Percentiles rank a stretch among this genome's conserved stretches.
Evolutionary conservation across 37 sponge, comb jelly and placozoan genomes (phyloP).

Genomic region (Cliona cf. orientalis): DNA sequence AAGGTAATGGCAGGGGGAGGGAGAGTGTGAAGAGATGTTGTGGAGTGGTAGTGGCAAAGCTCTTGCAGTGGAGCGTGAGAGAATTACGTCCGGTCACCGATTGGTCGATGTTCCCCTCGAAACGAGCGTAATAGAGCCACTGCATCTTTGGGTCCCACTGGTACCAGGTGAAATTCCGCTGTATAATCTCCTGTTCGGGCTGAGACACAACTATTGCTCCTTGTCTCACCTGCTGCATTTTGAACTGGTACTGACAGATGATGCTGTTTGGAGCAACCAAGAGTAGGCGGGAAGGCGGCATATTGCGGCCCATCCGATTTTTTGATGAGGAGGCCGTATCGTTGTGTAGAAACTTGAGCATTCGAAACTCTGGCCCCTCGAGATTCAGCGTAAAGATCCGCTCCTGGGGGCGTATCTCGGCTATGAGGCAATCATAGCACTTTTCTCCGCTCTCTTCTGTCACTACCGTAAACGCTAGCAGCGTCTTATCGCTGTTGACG

Average conservation of each 20-base stretch:
- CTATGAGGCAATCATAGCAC: conserved; percentile 41
- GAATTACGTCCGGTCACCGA: conserved; percentile 8
- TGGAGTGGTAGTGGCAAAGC: conserved; percentile 15
- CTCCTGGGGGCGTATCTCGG: conserved; percentile 55
- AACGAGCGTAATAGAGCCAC: conserved; percentile 68
- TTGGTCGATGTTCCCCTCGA: conserved; percentile 18
- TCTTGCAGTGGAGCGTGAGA: conserved; percentile 31
- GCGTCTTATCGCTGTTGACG: conserved; percentile 27
- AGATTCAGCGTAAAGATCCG: conserved; percentile 52
- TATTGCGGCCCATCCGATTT: background rate
- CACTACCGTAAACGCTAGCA: conserved; percentile 52
- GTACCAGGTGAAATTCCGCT: conserved; percentile 59
- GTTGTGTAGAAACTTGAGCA: conserved; percentile 43
- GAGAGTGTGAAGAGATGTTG: conserved; percentile 43
- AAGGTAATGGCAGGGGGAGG: conserved; percentile 37
- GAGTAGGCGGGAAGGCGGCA: conserved; percentile 35
- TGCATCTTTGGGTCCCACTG: conserved; percentile 73
- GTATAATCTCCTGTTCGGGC: conserved; percentile 30
- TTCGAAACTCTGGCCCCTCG: conserved; percentile 33
- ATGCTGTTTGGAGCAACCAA: conserved; percentile 42
- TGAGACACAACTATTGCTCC: conserved; percentile 17
- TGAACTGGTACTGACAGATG: conserved; percentile 46
- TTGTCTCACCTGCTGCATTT: background rate
- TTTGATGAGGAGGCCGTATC: background rate
- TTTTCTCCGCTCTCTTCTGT: background rate